Base-by-base conservation (phyloP, 2,113 vertebrate genomes). In the Paradoxurus hermaphroditus region DNA sequence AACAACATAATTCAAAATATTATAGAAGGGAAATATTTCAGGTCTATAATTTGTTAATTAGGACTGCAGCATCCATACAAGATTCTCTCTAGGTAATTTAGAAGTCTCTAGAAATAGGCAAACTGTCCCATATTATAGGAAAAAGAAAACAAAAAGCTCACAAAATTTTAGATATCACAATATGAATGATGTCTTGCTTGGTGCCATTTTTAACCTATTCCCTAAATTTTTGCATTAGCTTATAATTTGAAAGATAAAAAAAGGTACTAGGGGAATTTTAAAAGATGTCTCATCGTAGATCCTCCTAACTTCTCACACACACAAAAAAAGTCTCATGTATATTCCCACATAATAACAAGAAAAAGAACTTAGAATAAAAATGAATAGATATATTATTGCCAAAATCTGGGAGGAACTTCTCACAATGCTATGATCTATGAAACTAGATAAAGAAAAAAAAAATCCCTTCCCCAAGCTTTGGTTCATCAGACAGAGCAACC, bases 321-420 rank as follows among this genome's bases (percentile, higher is more conserved):
- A 91, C 34, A 94, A 67, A 53, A 51, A 53, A 27, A 70, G 21
- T 34, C 46, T 93, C 27, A 31, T 51, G 46, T 95, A 95, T 75
- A 90, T 79, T 91, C 27, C 78, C 29, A 96, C 29, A 70, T 90
- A 87, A 86, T 72, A 86, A 72, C 23, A 96, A 68, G 23, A 36
- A 87, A 95, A 63, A 87, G 51, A 86, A 39, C 70, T 93, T 83
- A 96, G 78, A 95, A 92, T 90, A 96, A 88, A 91, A 29, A 95
- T 44, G 56, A 86, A 84, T 41, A 93, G 62, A 93, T 78, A 84
- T 3, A 25, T 51, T 91, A 81, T 78, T 89, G 49, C 53, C 67
- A 92, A 90, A 97, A 97, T 75, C 53, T 79, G 0, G 31, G 1
- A 85, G 59, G 62, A 67, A 83, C 67, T 84, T 81, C 82, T 95